A percentile compares a stretch with the other conserved stretches of the same genome.
Conservation (phyloP, 2,888 invertebrate genomes). For the Galeopsomyia nigrocyanea region DNA sequence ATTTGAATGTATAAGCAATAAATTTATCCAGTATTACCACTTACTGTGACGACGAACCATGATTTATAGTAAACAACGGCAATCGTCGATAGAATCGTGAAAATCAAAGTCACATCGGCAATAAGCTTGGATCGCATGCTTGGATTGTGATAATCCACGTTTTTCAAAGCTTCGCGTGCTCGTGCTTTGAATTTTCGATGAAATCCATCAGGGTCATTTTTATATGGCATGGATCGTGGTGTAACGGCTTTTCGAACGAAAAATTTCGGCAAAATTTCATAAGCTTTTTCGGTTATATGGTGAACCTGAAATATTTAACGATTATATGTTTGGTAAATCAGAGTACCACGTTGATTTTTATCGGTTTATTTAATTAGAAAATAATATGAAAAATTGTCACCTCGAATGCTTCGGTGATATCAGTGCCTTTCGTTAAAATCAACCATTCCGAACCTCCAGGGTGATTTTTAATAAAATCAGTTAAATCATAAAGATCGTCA, state of each 20-base stretch:
- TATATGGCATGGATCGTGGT: slow-evolving; percentile 79
- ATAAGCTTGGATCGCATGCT: slow-evolving; percentile 60
- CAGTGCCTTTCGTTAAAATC: slow-evolving; percentile 79
- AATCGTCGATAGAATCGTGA: slow-evolving; percentile 52
- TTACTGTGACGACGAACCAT: slow-evolving; percentile 59
- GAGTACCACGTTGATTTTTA: too few relatives aligned
- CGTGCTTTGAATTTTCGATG: slow-evolving; percentile 78
- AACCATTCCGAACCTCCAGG: slow-evolving; percentile 90
- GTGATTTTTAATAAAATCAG: slow-evolving; percentile 82
- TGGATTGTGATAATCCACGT: slow-evolving; percentile 68
- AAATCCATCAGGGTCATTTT: slow-evolving; percentile 82
- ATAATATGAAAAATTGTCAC: too few relatives aligned
- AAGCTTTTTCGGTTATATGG: slow-evolving; percentile 75
- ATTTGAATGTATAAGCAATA: too few relatives aligned
- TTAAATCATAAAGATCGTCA: slow-evolving; percentile 86
- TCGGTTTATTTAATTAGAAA: too few relatives aligned
- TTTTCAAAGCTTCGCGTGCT: slow-evolving; percentile 72
- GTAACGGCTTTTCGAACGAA: slow-evolving; percentile 75
- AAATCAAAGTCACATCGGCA: slow-evolving; percentile 56
- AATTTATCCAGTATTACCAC: slow-evolving; percentile 58
- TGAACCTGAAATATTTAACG: slow-evolving; percentile 67
- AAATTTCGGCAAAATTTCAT: slow-evolving; percentile 76
- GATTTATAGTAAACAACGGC: slow-evolving; percentile 52
- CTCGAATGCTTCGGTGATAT: slow-evolving; percentile 86
- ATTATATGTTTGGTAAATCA: too few relatives aligned